phyloP scores from a whole-genome alignment of 1,140 invertebrate species.

The Anoplolepis gracilipes region DNA sequence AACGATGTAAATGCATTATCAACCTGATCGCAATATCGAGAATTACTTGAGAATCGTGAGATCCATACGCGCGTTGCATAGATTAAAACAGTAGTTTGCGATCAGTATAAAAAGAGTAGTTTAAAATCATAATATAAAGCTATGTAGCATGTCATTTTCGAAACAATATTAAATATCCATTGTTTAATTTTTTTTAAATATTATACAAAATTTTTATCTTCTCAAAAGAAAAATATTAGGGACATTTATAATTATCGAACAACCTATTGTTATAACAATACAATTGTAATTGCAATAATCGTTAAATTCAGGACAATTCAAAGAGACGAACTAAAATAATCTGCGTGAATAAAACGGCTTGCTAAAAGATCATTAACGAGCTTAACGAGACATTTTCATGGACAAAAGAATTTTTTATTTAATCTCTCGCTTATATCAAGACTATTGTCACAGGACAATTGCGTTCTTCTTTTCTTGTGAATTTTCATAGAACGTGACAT shows the following conservation, averaged over 20 bases:
- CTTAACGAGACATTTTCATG: slow-evolving; percentile 72
- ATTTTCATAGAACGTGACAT: slow-evolving; percentile 64
- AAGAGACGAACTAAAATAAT: slow-evolving; percentile 30
- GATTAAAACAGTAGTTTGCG: no score
- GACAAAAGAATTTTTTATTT: slow-evolving; percentile 70
- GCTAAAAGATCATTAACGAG: slow-evolving; percentile 68
- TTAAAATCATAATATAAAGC: no score
- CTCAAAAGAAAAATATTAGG: neutral
- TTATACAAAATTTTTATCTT: neutral
- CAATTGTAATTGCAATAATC: slow-evolving; percentile 36
- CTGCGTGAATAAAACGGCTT: slow-evolving; percentile 8
- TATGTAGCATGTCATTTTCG: neutral
- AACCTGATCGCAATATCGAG: no score
- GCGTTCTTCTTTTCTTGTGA: slow-evolving; percentile 63
- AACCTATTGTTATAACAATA: slow-evolving; percentile 38
- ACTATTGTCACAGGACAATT: slow-evolving; percentile 63
- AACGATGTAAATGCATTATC: no score
- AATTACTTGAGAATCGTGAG: no score
- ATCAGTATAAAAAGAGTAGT: no score
- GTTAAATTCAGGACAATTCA: slow-evolving; percentile 30
- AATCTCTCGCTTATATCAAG: slow-evolving; percentile 43
- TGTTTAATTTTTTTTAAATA: neutral
- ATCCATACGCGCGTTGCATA: no score
- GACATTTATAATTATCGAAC: slow-evolving; percentile 18
- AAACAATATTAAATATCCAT: neutral